phyloP scores from a whole-genome alignment of 2,888 invertebrate genomes.

The Pseudoips prasinana region DNA sequence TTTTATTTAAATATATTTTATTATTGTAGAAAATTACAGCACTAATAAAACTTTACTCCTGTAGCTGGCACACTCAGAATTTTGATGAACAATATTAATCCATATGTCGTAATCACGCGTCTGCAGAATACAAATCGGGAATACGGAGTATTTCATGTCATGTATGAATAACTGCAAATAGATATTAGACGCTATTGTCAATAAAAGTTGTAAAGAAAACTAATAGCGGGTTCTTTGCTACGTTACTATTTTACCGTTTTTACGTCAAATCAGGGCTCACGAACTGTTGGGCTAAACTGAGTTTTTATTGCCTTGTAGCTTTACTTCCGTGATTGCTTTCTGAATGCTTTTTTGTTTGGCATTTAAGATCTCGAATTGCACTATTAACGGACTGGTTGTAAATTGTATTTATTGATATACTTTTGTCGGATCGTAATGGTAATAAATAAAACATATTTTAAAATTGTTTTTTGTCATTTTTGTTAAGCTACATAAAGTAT shows the following conservation, averaged over 20 bases:
- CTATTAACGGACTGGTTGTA: constrained; percentile 25
- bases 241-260: constrained; percentile 67
- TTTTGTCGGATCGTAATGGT: constrained; percentile 7
- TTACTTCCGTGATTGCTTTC: constrained; percentile 38
- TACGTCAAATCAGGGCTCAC: constrained; percentile 47
- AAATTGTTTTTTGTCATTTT: too few species aligned
- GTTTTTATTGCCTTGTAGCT: constrained; percentile 34
- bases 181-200: constrained; percentile 54
- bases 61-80: too few species aligned
- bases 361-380: constrained; percentile 27
- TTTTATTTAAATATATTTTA: too few species aligned
- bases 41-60: too few species aligned
- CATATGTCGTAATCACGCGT: not conserved
- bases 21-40: too few species aligned
- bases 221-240: constrained; percentile 65
- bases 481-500: too few species aligned
- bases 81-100: too few species aligned
- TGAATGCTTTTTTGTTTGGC: constrained; percentile 33
- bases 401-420: constrained; percentile 8
- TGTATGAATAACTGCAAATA: constrained; percentile 39
- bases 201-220: constrained; percentile 70
- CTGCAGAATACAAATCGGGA: constrained; percentile 34
- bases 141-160: constrained; percentile 36
- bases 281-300: constrained; percentile 39
- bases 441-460: not conserved